A percentile compares a stretch with the other conserved stretches of the same genome.
Conservation (phyloP, 2,113 vertebrate genomes). For the Mus pahari region DNA sequence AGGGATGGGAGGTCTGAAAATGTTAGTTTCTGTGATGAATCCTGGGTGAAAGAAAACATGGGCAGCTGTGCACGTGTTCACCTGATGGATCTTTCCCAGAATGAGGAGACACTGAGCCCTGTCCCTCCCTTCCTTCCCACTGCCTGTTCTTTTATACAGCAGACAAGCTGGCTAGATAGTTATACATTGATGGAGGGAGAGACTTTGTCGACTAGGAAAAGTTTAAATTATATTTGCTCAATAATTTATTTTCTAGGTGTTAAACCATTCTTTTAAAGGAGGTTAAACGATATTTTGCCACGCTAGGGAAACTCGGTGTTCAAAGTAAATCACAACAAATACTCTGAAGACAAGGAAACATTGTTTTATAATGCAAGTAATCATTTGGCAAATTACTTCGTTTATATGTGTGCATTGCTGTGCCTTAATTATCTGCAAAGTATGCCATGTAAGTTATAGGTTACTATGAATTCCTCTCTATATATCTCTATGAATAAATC, state of each 20-base stretch:
- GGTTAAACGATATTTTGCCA: conserved; percentile 59
- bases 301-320: not conserved
- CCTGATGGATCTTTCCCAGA: not conserved
- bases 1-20: no score
- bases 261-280: conserved; percentile 48
- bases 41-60: accelerated
- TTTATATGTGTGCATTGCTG: not conserved
- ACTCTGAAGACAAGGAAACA: not conserved
- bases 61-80: not conserved
- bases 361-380: not conserved
- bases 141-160: not conserved
- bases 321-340: conserved; percentile 49
- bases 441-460: not conserved
- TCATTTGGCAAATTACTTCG: conserved; percentile 40
- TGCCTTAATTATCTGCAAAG: conserved; percentile 33
- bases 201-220: not conserved
- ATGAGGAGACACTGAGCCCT: no score
- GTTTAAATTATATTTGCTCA: not conserved
- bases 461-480: not conserved
- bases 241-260: not conserved
- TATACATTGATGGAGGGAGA: not conserved
- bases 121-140: accelerated
- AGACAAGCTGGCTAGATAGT: not conserved
- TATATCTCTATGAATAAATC: not conserved
- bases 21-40: no score